Conservation (phyloP, 2,888 invertebrate genomes). For the Leptogaster cylindrica region DNA sequence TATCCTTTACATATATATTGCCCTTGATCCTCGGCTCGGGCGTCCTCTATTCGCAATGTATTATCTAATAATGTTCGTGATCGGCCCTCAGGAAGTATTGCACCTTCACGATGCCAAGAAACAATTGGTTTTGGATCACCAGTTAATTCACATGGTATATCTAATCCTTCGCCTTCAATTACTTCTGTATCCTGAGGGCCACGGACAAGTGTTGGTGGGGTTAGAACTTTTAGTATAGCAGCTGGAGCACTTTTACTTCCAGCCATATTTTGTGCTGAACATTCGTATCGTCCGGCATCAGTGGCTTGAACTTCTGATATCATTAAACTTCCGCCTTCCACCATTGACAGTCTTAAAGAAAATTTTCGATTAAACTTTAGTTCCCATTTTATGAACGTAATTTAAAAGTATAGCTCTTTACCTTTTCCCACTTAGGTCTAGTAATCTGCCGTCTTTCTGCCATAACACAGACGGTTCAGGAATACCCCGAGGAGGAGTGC, state of each 20-base stretch:
- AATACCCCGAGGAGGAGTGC: conserved; percentile 52
- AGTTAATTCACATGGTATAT: conserved; percentile 52
- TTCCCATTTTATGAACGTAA: too few relatives aligned
- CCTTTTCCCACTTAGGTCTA: conserved; percentile 53
- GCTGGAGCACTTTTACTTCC: conserved; percentile 51
- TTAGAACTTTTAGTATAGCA: conserved; percentile 51
- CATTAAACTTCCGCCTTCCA: conserved; percentile 52
- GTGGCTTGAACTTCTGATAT: conserved; percentile 52
- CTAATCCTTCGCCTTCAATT: conserved; percentile 52
- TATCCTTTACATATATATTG: conserved; percentile 51
- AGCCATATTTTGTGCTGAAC: conserved; percentile 54
- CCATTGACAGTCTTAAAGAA: conserved; percentile 52
- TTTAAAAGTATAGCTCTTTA: conserved; percentile 33
- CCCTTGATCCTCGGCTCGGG: conserved; percentile 52
- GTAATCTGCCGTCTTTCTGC: conserved; percentile 52
- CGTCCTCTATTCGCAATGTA: conserved; percentile 52
- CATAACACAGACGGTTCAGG: conserved; percentile 53
- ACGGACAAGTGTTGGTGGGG: conserved; percentile 52
- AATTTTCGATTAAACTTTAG: too few relatives aligned
- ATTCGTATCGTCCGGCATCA: conserved; percentile 53
- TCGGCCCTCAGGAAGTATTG: conserved; percentile 51
- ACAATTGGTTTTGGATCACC: conserved; percentile 49
- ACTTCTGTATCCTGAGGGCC: conserved; percentile 53
- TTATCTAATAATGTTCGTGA: conserved; percentile 52
- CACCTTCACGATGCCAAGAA: conserved; percentile 51